Conservation (phyloP, 2,888 invertebrate species). For the Dicyrtomina minuta region DNA sequence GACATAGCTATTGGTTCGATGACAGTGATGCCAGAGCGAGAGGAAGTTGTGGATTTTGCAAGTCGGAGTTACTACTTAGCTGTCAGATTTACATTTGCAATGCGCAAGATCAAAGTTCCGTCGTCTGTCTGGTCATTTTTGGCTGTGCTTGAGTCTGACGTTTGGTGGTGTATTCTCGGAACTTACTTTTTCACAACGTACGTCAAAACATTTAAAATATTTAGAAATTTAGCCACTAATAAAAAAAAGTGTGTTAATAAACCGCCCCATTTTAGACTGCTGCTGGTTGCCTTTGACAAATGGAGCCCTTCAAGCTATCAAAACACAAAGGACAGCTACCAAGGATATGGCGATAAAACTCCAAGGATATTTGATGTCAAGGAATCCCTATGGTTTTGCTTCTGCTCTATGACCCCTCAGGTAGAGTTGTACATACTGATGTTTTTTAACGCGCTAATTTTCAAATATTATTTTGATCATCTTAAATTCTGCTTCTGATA, state of each 20-base stretch:
- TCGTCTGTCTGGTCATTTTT: conserved; percentile 95
- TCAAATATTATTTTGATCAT: too few relatives aligned
- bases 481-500: too few relatives aligned
- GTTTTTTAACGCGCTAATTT: too few relatives aligned
- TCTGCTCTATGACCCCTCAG: conserved; percentile 93
- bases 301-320: conserved; percentile 96
- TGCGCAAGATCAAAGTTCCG: conserved; percentile 82
- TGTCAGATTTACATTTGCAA: conserved; percentile 93
- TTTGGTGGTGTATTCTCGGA: conserved; percentile 92
- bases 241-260: too few relatives aligned
- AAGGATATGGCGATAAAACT: conserved; percentile 84
- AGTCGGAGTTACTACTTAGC: background rate
- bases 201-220: too few relatives aligned
- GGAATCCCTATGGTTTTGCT: conserved; percentile 97
- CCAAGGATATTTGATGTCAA: conserved; percentile 90
- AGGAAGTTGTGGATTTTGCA: conserved; percentile 13
- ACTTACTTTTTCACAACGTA: conserved; percentile 91
- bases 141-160: conserved; percentile 90
- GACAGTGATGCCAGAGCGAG: conserved; percentile 87
- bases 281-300: conserved; percentile 94
- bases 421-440: conserved; percentile 53
- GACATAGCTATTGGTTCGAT: conserved; percentile 92
- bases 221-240: too few relatives aligned
- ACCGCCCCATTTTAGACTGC: conserved; percentile 71
- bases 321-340: conserved; percentile 88